phyloP scores from a whole-genome alignment of 2,797 vertebrate species.

The Taenioides sp. region DNA sequence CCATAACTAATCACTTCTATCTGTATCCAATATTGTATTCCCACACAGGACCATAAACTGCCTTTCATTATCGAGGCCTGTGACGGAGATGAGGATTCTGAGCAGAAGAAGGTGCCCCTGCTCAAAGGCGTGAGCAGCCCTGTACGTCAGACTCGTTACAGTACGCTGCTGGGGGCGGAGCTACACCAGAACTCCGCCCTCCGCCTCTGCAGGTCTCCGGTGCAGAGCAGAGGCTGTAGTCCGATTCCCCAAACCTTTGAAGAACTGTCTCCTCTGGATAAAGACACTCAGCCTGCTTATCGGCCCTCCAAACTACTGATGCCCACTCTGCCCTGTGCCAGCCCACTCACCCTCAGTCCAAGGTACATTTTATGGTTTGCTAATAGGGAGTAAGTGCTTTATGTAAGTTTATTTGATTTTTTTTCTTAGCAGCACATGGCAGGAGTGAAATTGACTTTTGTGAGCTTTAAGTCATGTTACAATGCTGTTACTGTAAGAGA shows the following conservation, averaged over 20 bases:
- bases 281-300: constrained; percentile 44
- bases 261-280: constrained; percentile 31
- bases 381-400: too few relatives aligned
- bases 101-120: constrained; percentile 73
- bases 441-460: too few relatives aligned
- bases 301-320: constrained; percentile 86
- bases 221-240: constrained; percentile 72
- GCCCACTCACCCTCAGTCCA: constrained; percentile 88
- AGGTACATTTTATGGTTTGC: constrained; percentile 69
- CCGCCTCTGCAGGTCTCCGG: constrained; percentile 77
- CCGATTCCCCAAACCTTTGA: constrained; percentile 69
- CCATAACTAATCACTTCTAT: too few relatives aligned
- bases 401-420: too few relatives aligned
- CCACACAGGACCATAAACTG: constrained; percentile 72
- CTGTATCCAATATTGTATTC: not conserved
- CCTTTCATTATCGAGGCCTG: constrained; percentile 81
- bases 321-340: constrained; percentile 79
- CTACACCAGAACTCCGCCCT: constrained; percentile 78
- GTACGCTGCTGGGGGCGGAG: constrained; percentile 85
- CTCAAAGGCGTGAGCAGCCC: constrained; percentile 79
- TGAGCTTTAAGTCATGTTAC: too few relatives aligned
- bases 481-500: too few relatives aligned
- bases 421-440: too few relatives aligned
- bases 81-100: constrained; percentile 53
- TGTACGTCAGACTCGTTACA: constrained; percentile 74